Percentiles rank a stretch among this genome's conserved stretches.
Evolutionary conservation across 1,140 invertebrate genomes (phyloP).

Genomic region (Paramacrobiotus metropolitanus): DNA sequence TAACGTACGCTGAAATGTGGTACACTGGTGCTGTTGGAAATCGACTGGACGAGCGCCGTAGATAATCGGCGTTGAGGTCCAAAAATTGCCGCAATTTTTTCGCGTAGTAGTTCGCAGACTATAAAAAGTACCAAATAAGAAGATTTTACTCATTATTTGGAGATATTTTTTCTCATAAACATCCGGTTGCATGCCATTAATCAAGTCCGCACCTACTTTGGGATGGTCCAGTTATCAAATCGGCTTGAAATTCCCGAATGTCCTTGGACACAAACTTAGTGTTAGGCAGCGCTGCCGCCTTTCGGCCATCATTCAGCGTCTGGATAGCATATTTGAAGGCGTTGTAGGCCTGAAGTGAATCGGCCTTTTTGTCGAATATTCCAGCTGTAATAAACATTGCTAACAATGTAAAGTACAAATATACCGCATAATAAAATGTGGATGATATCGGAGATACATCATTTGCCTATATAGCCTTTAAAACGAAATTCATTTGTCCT

Average conservation of each 20-base stretch:
- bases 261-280: constrained; percentile 12
- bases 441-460: no score
- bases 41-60: constrained; percentile 72
- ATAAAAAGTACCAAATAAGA: constrained; percentile 19
- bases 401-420: no score
- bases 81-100: constrained; percentile 73
- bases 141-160: no score
- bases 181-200: no score
- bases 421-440: no score
- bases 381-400: constrained; percentile 39
- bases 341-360: constrained; percentile 45
- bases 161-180: no score
- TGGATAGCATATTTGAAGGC: constrained; percentile 73
- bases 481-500: no score
- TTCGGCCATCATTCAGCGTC: constrained; percentile 54
- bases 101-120: constrained; percentile 67
- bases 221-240: neutral
- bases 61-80: constrained; percentile 70
- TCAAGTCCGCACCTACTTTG: constrained; percentile 9
- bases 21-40: constrained; percentile 82
- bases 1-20: constrained; percentile 79
- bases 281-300: constrained; percentile 60
- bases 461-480: no score
- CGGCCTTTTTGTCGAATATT: constrained; percentile 58
- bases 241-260: constrained; percentile 3